Base-by-base conservation (phyloP, 2,888 invertebrate species). In the Uloborus plumipes region DNA sequence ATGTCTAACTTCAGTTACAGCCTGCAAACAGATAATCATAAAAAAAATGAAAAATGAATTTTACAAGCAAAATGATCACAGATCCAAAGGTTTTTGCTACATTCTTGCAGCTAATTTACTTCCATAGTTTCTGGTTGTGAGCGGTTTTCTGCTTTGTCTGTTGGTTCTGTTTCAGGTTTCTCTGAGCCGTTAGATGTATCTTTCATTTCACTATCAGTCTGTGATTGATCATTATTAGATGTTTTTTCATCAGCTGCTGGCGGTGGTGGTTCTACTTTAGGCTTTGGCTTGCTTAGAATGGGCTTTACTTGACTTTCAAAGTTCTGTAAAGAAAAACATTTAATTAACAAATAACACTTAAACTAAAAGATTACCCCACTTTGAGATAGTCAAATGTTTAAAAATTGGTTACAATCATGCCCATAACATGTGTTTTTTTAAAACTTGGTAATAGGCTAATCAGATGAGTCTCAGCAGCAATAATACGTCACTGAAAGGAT, bases 241-340 rank as follows among this genome's bases (percentile, higher is more conserved):
- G 67, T n/a, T 11, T 53, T 51, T 20, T 53, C 61, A 18, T 74
- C 70, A 31, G 80, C 75, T 16, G 26, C 59, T 18, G 77, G 65
- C 18, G 84, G 84, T 22, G 81, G 81, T 22, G 81, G 81, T 69
- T 81, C 81, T 11, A 84, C 81, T 89, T 96, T 96, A 11, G 98
- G 97, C 89, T 96, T 96, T 71, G 96, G 95, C 89, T 96, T 96
- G 89, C 94, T 96, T 85, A 98, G 90, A 85, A 98, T 94, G 9
- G 96, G 94, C 76, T 88, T 88, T 61, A 92, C 91, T 22, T 89
- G 88, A 50, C 87, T 89, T 84, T 92, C 92, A 86, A 93, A 89
- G 18, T 89, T 87, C 91, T 92, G 53, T 7, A 66, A 59, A 31
- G 9, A 7, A 39, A 39, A 39, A 39, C 11, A 39, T n/a, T n/a